Evolutionary conservation across 2,797 vertebrate species (phyloP).

Genomic region (Naso thynnoides): DNA sequence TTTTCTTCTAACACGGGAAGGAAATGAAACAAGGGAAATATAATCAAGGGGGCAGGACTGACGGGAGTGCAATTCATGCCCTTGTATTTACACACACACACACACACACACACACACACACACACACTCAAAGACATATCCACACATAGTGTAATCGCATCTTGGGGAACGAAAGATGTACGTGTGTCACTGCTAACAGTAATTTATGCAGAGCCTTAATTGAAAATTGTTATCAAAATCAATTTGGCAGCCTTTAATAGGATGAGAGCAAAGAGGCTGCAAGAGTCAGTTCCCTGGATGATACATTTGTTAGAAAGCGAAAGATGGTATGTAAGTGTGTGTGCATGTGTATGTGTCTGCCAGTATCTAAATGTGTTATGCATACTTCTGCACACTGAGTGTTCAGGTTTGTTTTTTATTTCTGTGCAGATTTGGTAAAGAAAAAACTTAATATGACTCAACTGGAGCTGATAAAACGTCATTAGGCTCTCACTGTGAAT

Average conservation of each 20-base stretch:
- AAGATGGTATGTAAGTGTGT: conserved; percentile 33
- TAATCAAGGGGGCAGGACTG: conserved; percentile 62
- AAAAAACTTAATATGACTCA: conserved; percentile 19
- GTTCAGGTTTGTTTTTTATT: conserved; percentile 47
- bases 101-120: neutral
- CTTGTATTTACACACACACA: conserved; percentile 32
- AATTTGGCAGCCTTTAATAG: conserved; percentile 82
- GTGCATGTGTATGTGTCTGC: conserved; percentile 18
- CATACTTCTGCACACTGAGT: conserved; percentile 11
- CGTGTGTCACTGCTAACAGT: conserved; percentile 68
- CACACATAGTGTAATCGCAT: conserved; percentile 60
- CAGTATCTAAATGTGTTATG: conserved; percentile 21
- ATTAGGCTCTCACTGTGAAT: conserved; percentile 19
- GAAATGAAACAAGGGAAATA: conserved; percentile 66
- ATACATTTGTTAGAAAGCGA: conserved; percentile 61
- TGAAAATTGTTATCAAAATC: conserved; percentile 85
- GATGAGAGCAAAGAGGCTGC: conserved; percentile 71
- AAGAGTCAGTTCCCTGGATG: conserved; percentile 65
- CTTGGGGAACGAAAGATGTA: conserved; percentile 68
- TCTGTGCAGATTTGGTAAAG: conserved; percentile 40
- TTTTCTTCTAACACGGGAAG: conserved; percentile 58
- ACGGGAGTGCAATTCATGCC: conserved; percentile 55
- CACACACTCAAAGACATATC: conserved; percentile 18
- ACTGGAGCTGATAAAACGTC: conserved; percentile 36
- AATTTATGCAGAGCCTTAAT: conserved; percentile 82